Base-by-base conservation (phyloP, 2,113 vertebrate genomes). In the Aegypius monachus region DNA sequence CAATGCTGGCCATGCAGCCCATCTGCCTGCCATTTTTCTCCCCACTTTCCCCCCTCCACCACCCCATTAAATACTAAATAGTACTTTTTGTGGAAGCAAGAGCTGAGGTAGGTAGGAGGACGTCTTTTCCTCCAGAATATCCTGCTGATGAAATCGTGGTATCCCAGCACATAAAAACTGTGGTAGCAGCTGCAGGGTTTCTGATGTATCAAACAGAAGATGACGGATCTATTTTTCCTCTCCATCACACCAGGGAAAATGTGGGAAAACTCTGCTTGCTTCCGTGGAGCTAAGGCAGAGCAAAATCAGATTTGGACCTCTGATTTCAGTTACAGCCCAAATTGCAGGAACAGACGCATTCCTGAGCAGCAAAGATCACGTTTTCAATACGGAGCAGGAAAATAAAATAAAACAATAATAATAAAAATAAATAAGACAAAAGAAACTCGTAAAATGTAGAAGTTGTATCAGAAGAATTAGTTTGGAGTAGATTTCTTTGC, bases 291-390 rank as follows among this genome's bases (percentile, higher is more conserved):
- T 78, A 32, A 92, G 62, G 47, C 83, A 86, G 68, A 55, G 31
- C 8, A 86, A 85, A 91, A 62, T 88, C 52, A 6, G 71, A 50
- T 94, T 86, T 94, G 74, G 84, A 85, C 73, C 63, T 77, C 62
- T 59, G 81, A 88, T 85, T 93, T 90, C 71, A 90, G 70, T n/a
- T 47, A 48, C 34, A 94, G 81, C 47, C 89, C 85, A 91, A 94
- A 96, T 78, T 94, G 79, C 96, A 95, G 94, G 89, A 97, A 74
- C 96, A 96, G 93, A 91, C 2, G 9, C 84, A 93, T 96, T 97
- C 93, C 93, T 94, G 59, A 88, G 84, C 17, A 6, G 50, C 81
- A 78, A 91, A 63, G 81, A 85, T 88, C 53, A 15, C 73, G 91
- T 93, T 95, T 96, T 75, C 17, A 26, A 27, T 85, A 42, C 0